Evolutionary conservation across 2,888 invertebrate genomes (phyloP).

Genomic region (Athripsodes cinereus): DNA sequence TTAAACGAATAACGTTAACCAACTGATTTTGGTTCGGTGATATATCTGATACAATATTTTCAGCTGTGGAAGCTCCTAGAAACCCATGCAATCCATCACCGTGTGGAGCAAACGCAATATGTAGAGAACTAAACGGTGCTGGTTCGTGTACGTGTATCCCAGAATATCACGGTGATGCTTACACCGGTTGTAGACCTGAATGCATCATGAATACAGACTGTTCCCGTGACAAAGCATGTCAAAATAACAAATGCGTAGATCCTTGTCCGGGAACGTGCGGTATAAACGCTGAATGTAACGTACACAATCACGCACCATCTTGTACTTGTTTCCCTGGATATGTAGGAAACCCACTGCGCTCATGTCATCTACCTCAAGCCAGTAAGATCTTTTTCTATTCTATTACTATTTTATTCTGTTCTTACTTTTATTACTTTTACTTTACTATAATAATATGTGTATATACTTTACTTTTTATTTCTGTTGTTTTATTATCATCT

Average conservation of each 20-base stretch:
- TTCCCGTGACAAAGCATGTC: conserved; percentile 63
- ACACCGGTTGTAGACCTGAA: conserved; percentile 73
- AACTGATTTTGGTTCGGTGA: not conserved
- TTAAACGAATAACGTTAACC: not conserved
- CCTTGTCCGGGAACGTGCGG: conserved; percentile 76
- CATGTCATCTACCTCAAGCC: conserved; percentile 52
- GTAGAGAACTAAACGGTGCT: conserved; percentile 67
- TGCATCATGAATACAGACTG: conserved; percentile 75
- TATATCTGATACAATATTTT: conserved; percentile 32
- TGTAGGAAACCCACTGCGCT: conserved; percentile 64
- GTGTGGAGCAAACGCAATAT: conserved; percentile 74
- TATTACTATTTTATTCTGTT: conserved; percentile 29
- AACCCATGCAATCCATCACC: conserved; percentile 74
- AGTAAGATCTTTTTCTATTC: conserved; percentile 46
- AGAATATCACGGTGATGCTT: conserved; percentile 73
- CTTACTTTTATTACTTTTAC: conserved; percentile 22
- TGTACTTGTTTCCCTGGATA: conserved; percentile 69
- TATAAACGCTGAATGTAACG: conserved; percentile 68
- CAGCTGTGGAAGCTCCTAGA: conserved; percentile 54
- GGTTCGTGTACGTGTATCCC: conserved; percentile 71
- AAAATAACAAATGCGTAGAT: conserved; percentile 71
- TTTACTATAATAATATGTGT: conserved; percentile 31
- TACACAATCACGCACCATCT: conserved; percentile 69
- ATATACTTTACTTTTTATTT: conserved; percentile 25
- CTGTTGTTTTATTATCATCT: conserved; percentile 7